Conservation (phyloP, 2,888 invertebrate genomes). For the Mesorhabditis spiculigera region DNA sequence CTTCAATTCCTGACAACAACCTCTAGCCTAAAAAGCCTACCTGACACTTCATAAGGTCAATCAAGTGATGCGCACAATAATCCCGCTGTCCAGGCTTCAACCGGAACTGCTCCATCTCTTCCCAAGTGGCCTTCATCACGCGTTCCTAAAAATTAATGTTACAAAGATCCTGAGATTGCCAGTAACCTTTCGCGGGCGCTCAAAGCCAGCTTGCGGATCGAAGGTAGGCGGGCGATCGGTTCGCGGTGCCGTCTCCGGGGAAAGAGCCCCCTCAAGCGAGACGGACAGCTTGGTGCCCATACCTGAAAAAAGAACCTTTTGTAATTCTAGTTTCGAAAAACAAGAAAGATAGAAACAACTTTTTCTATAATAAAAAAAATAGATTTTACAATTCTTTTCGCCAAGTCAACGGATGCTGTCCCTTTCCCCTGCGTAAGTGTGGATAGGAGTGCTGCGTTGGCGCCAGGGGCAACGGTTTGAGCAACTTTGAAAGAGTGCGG, state of each 20-base stretch:
- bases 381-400: too few species aligned
- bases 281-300: conserved; percentile 55
- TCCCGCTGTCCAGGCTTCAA: conserved; percentile 51
- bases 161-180: neutral
- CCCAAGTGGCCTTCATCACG: conserved; percentile 44
- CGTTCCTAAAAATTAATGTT: conserved; percentile 20
- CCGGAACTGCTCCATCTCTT: conserved; percentile 48
- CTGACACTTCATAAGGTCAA: conserved; percentile 50
- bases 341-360: too few species aligned
- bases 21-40: conserved; percentile 14
- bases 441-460: too few species aligned
- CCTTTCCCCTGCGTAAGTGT: too few species aligned
- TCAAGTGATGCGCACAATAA: conserved; percentile 55
- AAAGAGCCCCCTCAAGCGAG: conserved; percentile 41
- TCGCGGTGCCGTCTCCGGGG: conserved; percentile 51
- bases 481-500: too few species aligned
- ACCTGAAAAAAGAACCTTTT: neutral
- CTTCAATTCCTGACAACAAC: too few species aligned
- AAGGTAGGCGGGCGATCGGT: conserved; percentile 55
- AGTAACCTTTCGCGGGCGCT: conserved; percentile 42
- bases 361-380: too few species aligned
- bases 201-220: conserved; percentile 55
- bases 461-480: too few species aligned
- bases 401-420: too few species aligned
- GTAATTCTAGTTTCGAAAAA: too few species aligned